Base-by-base conservation (phyloP, 2,888 invertebrate genomes). In the Drosophila diplacantha region DNA sequence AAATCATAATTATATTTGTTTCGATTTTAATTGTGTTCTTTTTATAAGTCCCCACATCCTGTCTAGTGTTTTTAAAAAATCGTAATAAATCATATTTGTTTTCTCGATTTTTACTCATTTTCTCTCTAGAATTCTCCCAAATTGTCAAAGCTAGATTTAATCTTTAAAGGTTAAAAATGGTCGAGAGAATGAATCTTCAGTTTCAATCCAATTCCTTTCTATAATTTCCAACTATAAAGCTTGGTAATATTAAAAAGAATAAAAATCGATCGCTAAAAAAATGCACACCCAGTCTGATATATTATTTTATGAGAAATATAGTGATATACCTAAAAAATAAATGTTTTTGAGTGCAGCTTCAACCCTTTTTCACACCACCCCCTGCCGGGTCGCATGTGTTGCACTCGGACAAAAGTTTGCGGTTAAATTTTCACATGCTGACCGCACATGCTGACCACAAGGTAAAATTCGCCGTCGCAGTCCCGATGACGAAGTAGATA, bases 401-500 rank as follows among this genome's bases (percentile, higher is more conserved):
- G 76, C 75, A 76, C 53, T 61, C 62, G 50, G 58, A 64, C 66
- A 66, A 75, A 75, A 75, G 70, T 74, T 71, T 78, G 79, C 74
- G 78, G 79, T 72, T 72, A 74, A 62, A 69, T 69, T 69, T 63
- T 32, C 63, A 68, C 72, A 78, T 74, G 76, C 71, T 58, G 70
- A 58, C 60, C 60, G 29, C 58, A 55, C 51, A 51, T 64, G 64
- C 49, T 67, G 71, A 65, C 71, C 76, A 67, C 79, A 78, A 78
- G 78, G 78, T 78, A 79, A 78, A 75, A 60, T 26, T 35, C 60
- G 60, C 81, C 79, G 74, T 74, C 79, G 72, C 71, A 64, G 55
- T 68, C 52, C 68, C 76, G 84, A 80, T 80, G 80, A 80, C 72
- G 84, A 73, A 80, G 74, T 70, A 74, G 80, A 82, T 84, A 73